phyloP scores from a whole-genome alignment of 2,113 vertebrate species.

The Columba livia region DNA sequence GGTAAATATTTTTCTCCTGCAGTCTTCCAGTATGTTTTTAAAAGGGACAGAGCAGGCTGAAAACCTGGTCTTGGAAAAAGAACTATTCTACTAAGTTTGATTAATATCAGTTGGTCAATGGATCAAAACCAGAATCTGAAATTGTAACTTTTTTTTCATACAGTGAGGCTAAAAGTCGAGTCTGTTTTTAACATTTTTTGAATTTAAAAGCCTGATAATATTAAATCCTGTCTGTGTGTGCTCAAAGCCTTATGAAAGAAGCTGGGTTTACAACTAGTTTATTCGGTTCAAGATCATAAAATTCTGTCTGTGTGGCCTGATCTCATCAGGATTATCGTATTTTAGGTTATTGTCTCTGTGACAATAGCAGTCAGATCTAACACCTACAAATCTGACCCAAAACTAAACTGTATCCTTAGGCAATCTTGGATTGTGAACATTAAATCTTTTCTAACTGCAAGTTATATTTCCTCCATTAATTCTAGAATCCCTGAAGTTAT shows the following conservation, averaged over 20 bases:
- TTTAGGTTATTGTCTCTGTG: neutral
- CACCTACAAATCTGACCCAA: neutral
- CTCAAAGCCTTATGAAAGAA: neutral
- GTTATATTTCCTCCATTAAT: slow-evolving; percentile 49
- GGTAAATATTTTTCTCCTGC: slow-evolving; percentile 1
- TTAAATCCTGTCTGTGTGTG: neutral
- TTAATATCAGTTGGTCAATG: neutral
- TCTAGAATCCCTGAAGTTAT: slow-evolving; percentile 30
- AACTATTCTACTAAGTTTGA: neutral
- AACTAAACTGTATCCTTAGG: slow-evolving; percentile 30
- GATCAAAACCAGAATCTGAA: neutral
- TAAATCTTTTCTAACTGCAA: slow-evolving; percentile 27
- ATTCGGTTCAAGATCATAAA: neutral
- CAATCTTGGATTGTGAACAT: neutral
- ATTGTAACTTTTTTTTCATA: neutral
- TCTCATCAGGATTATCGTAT: neutral
- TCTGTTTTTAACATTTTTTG: neutral
- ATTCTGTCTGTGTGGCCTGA: neutral
- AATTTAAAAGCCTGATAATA: neutral
- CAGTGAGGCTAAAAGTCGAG: neutral
- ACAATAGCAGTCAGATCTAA: neutral
- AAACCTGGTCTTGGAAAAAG: neutral
- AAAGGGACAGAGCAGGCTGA: neutral
- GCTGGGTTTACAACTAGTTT: neutral
- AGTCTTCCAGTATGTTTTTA: neutral